Conservation (phyloP, 2,113 vertebrate genomes). For the Anhinga anhinga region DNA sequence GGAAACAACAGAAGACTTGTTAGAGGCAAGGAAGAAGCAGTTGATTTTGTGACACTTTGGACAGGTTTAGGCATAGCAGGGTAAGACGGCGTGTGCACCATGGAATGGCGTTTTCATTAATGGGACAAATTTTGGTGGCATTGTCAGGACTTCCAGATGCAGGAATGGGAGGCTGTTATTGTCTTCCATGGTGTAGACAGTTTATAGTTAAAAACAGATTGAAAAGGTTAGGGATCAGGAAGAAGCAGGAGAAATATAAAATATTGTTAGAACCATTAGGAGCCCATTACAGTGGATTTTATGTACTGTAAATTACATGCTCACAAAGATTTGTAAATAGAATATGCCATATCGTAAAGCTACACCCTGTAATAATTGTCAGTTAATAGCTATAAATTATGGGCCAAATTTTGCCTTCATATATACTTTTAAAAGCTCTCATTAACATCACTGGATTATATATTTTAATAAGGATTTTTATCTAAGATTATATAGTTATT, state of each 20-base stretch:
- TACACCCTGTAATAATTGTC: neutral
- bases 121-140: neutral
- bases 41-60: neutral
- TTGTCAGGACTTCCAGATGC: neutral
- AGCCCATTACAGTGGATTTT: neutral
- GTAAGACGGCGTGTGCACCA: neutral
- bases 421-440: neutral
- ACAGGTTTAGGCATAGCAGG: neutral
- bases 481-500: neutral
- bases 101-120: neutral
- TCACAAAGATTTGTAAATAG: neutral
- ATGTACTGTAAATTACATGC: neutral
- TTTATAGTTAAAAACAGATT: neutral
- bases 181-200: neutral
- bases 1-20: neutral
- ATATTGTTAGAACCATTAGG: neutral
- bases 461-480: neutral
- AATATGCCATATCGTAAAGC: neutral
- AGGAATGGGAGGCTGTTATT: neutral
- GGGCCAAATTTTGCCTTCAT: neutral
- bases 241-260: neutral
- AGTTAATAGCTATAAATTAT: neutral
- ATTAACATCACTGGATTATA: neutral
- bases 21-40: neutral
- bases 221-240: neutral